A percentile compares a stretch with the other conserved stretches of the same genome.
Evolutionary conservation across 2,797 vertebrate species (phyloP).

Genomic region (Danio kyathit): DNA sequence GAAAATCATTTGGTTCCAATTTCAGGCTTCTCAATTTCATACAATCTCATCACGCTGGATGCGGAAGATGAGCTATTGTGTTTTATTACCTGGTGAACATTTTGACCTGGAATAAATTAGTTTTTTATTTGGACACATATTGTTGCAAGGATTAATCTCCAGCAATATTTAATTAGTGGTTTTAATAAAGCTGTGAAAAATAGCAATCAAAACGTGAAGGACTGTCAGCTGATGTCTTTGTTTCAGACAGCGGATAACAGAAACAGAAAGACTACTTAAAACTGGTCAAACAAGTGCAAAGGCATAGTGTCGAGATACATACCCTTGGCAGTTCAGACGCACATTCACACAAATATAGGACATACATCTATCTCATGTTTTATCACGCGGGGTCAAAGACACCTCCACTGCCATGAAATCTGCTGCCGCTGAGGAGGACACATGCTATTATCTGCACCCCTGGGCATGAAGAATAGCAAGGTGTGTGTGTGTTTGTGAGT

Average conservation of each 20-base stretch:
- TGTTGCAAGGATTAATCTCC: neutral
- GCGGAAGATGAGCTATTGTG: constrained; percentile 7
- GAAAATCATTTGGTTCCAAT: constrained; percentile 42
- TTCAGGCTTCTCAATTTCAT: constrained; percentile 33
- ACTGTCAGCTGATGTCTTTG: neutral
- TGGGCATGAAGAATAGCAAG: constrained; percentile 58
- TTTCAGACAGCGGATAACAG: constrained; percentile 3
- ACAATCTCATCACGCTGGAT: constrained; percentile 21
- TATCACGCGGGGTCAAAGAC: constrained; percentile 76
- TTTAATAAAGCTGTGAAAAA: constrained; percentile 10
- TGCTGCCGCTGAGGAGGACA: constrained; percentile 67
- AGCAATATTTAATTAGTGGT: neutral
- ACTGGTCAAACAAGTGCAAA: neutral
- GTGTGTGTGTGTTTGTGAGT: constrained; percentile 46
- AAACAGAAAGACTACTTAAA: constrained; percentile 8
- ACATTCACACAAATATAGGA: constrained; percentile 23
- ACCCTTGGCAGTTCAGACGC: neutral
- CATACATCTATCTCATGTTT: constrained; percentile 73
- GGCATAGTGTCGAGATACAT: neutral
- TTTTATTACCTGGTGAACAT: neutral
- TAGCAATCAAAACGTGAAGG: neutral
- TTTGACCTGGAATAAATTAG: neutral
- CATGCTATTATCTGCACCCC: constrained; percentile 67
- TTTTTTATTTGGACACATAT: neutral
- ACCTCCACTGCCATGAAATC: constrained; percentile 76